Conservation (phyloP, 2,113 vertebrate genomes). For the Megaceryle torquata region DNA sequence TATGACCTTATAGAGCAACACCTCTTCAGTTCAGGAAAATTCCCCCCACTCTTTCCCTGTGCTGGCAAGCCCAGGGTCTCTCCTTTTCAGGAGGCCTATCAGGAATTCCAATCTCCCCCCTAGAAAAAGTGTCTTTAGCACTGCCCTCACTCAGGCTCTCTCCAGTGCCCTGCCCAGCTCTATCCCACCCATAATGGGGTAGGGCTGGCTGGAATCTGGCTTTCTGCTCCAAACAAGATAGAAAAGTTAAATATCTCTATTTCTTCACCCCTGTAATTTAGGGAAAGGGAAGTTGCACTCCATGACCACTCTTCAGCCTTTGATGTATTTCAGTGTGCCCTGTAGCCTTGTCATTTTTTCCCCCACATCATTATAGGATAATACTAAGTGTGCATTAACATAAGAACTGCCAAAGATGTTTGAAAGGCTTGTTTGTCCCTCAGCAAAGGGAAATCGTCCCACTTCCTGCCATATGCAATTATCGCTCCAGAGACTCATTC, state of each 20-base stretch:
- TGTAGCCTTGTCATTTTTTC: background rate
- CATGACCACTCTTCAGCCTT: background rate
- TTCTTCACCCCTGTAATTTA: background rate
- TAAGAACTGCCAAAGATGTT: background rate
- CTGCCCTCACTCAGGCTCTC: background rate
- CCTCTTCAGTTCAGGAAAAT: background rate
- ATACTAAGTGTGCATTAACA: background rate
- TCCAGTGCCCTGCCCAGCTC: background rate
- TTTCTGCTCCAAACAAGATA: background rate
- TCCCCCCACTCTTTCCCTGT: background rate
- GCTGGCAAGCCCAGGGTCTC: background rate
- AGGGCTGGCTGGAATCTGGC: background rate
- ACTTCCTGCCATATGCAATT: background rate
- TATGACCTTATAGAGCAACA: background rate
- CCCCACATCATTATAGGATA: background rate
- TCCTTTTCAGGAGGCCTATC: background rate
- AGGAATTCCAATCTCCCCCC: background rate
- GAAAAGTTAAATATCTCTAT: background rate
- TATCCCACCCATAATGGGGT: background rate
- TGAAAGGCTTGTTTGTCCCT: slow-evolving; percentile 31
- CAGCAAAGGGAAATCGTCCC: slow-evolving; percentile 13
- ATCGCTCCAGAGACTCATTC: background rate
- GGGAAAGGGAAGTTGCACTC: background rate
- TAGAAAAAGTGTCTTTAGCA: background rate
- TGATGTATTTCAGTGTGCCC: background rate